These are phyloP conservation scores for Scaptomyza flava DNA, from an alignment of 2,888 invertebrate genomes.

Conservation along the genomic window DNA sequence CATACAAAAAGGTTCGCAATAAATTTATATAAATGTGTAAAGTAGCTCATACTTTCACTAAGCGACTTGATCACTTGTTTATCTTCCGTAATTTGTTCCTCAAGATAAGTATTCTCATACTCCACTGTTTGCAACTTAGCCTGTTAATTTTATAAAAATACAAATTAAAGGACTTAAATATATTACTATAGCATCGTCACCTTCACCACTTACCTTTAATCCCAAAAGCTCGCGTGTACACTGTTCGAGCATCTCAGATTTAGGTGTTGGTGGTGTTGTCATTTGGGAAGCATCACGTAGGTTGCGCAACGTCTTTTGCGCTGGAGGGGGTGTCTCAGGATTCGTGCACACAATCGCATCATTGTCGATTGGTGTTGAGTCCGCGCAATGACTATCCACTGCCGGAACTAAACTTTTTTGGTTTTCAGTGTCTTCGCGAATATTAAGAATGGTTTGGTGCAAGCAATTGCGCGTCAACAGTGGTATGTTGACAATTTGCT, in stretches of 20 bases:
- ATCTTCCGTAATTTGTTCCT: conserved; percentile 78
- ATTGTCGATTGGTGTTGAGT: background rate
- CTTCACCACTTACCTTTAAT: conserved; percentile 68
- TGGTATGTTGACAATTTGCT: conserved; percentile 62
- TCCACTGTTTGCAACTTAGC: conserved; percentile 81
- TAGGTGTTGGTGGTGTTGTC: conserved; percentile 46
- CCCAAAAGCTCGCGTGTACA: conserved; percentile 77
- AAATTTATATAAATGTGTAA: too few species aligned
- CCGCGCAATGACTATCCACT: background rate
- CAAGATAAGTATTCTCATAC: conserved; percentile 81
- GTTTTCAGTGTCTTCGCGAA: conserved; percentile 10
- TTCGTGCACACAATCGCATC: conserved; percentile 4
- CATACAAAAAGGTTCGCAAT: background rate
- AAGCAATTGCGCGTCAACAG: conserved; percentile 67
- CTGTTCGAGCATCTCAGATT: conserved; percentile 77
- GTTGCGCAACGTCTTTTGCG: background rate
- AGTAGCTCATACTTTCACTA: conserved; percentile 31
- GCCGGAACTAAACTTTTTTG: background rate
- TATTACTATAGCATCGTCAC: background rate
- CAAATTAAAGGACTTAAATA: background rate
- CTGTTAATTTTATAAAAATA: conserved; percentile 38
- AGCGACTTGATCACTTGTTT: conserved; percentile 62
- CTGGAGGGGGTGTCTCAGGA: background rate
- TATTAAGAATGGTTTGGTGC: conserved; percentile 68
- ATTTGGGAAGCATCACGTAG: background rate